These are phyloP conservation scores for Galeopsomyia nigrocyanea DNA, from an alignment of 2,888 invertebrate genomes.

Conservation along the genomic window DNA sequence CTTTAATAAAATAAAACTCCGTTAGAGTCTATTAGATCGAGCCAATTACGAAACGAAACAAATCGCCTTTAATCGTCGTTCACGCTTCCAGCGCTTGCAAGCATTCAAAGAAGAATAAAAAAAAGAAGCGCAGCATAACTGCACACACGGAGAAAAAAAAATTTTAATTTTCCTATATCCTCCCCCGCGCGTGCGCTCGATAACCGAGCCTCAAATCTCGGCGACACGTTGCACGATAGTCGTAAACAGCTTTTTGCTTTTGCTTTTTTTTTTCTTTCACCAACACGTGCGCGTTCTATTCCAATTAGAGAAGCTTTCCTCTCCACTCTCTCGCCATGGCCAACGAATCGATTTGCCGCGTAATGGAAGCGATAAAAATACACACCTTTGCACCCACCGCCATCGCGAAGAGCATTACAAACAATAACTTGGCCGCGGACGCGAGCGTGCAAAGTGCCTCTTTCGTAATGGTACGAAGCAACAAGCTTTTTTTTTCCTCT, in stretches of 20 bases:
- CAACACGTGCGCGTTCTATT: conserved; percentile 24
- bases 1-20: too few relatives aligned
- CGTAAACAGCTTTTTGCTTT: conserved; percentile 65
- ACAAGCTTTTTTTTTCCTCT: conserved; percentile 16
- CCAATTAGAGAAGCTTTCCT: conserved; percentile 56
- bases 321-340: conserved; percentile 10
- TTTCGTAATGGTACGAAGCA: conserved; percentile 5
- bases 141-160: background rate
- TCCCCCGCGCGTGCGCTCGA: too few relatives aligned
- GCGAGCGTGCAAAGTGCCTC: background rate
- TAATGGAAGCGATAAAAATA: conserved; percentile 60
- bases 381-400: background rate
- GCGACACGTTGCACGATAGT: conserved; percentile 64
- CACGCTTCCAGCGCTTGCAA: too few relatives aligned
- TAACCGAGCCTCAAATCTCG: conserved; percentile 22
- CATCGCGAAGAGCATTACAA: conserved; percentile 2
- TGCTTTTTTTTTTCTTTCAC: conserved; percentile 52
- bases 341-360: conserved; percentile 60
- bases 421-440: conserved; percentile 33
- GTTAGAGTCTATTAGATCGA: too few relatives aligned
- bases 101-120: background rate
- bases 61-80: too few relatives aligned
- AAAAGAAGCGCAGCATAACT: background rate
- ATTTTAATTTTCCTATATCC: conserved; percentile 27
- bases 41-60: too few relatives aligned